Percentiles rank a stretch among this genome's conserved stretches.
These are phyloP conservation scores for Plestiodon gilberti DNA, from an alignment of 2,113 vertebrate species.

Conservation along the genomic window DNA sequence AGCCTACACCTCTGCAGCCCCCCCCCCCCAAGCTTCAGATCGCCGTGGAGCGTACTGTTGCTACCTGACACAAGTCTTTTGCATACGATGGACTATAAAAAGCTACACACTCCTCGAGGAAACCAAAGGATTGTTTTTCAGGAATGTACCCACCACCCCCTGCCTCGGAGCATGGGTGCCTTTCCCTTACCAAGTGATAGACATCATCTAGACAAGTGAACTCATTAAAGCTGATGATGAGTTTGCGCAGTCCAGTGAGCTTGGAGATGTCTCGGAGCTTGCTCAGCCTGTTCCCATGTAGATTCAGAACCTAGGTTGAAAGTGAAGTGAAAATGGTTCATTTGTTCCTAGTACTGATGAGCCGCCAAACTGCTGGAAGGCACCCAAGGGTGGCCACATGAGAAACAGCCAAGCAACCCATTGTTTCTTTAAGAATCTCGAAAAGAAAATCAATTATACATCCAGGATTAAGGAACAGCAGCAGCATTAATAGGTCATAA, in stretches of 20 bases:
- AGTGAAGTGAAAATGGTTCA: neutral
- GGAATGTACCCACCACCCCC: neutral
- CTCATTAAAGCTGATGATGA: conserved; percentile 83
- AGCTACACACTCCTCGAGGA: too few species aligned
- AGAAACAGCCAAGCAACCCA: too few species aligned
- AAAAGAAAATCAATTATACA: too few species aligned
- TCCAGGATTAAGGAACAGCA: neutral
- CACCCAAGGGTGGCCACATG: too few species aligned
- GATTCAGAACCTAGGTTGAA: conserved; percentile 79
- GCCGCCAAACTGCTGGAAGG: neutral
- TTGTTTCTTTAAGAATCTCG: too few species aligned
- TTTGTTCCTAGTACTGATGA: neutral
- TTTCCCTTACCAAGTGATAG: conserved; percentile 81
- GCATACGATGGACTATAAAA: too few species aligned
- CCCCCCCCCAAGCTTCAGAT: too few species aligned
- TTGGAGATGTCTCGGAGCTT: conserved; percentile 79
- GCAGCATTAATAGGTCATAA: neutral
- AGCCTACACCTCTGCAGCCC: too few species aligned
- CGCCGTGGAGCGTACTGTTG: too few species aligned
- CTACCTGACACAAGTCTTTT: too few species aligned
- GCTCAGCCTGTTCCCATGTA: conserved; percentile 83
- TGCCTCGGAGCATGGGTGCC: conserved; percentile 11
- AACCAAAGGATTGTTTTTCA: neutral
- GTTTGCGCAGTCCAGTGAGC: conserved; percentile 75
- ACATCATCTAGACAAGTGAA: conserved; percentile 83